These are phyloP conservation scores for Choreutis nemorana DNA, from an alignment of 2,888 invertebrate species.

Conservation along the genomic window DNA sequence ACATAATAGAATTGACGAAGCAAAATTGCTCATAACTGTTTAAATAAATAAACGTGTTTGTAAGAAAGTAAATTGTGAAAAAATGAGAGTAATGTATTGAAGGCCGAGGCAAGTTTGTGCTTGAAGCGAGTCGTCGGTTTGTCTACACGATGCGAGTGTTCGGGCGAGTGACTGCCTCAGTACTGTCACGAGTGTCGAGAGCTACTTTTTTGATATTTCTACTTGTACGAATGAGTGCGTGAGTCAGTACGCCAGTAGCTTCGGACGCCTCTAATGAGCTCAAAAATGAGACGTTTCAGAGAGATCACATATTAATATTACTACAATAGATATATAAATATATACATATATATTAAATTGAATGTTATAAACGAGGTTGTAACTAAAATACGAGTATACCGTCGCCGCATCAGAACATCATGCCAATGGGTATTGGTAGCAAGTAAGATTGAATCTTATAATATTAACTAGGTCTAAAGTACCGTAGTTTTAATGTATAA, in stretches of 20 bases:
- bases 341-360: constrained; percentile 50
- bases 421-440: constrained; percentile 47
- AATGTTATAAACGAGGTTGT: constrained; percentile 60
- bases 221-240: no score
- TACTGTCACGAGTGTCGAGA: no score
- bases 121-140: no score
- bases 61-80: constrained; percentile 9
- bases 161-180: no score
- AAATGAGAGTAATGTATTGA: no score
- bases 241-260: no score
- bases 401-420: constrained; percentile 33
- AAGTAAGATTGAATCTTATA: constrained; percentile 59
- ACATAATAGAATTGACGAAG: constrained; percentile 14
- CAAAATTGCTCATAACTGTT: constrained; percentile 18
- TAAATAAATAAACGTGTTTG: constrained; percentile 14
- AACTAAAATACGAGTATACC: constrained; percentile 54
- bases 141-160: no score
- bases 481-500: constrained; percentile 58
- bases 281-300: no score
- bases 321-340: constrained; percentile 40
- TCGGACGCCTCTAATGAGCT: no score
- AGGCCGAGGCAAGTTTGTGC: no score
- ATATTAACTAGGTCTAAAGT: constrained; percentile 57
- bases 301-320: constrained; percentile 32
- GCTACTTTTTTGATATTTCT: no score